phyloP scores from a whole-genome alignment of 2,113 vertebrate species.

The Mormyrus lacerda region DNA sequence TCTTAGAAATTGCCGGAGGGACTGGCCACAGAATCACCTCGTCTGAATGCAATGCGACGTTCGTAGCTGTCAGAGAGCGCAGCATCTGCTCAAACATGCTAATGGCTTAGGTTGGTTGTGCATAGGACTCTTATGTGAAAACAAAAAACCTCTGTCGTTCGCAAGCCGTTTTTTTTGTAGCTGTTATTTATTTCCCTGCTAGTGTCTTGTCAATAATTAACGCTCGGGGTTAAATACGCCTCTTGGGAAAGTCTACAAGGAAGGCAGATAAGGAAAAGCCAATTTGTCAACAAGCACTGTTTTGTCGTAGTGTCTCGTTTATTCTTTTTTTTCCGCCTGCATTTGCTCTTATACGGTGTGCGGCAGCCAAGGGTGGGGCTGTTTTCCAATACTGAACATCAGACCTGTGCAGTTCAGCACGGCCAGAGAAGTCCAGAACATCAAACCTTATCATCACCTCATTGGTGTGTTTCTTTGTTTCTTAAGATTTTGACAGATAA shows the following conservation, averaged over 20 bases:
- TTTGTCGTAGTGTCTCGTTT: neutral
- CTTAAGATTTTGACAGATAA: neutral
- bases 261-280: neutral
- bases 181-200: slow-evolving; percentile 2
- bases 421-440: neutral
- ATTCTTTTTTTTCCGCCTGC: neutral
- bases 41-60: neutral
- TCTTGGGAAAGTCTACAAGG: neutral
- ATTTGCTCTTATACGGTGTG: neutral
- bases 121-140: neutral
- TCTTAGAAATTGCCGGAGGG: neutral
- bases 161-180: neutral
- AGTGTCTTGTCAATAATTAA: slow-evolving; percentile 12
- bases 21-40: neutral
- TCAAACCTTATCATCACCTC: neutral
- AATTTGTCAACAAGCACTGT: neutral
- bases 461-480: neutral
- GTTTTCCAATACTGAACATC: neutral
- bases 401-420: neutral
- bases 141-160: neutral
- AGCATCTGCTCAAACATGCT: neutral
- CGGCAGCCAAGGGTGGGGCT: neutral
- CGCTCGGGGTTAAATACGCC: slow-evolving; percentile 5
- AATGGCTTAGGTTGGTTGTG: neutral
- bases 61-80: neutral